Conservation (phyloP, 2,888 invertebrate genomes). For the Drosophila nr. perissopoda region DNA sequence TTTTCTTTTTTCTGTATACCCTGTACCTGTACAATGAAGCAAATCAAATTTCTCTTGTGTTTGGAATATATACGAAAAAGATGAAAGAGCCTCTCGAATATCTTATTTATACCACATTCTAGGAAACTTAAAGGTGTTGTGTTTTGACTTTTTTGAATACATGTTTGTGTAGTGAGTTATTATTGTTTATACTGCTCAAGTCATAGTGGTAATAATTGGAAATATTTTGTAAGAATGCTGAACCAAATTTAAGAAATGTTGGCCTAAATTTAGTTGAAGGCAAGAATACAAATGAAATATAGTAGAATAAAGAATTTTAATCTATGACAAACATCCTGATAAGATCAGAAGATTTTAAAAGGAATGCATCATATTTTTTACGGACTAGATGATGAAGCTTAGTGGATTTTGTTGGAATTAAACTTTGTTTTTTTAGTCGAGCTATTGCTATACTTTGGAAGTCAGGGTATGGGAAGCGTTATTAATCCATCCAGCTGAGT, state of each 20-base stretch:
- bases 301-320: neutral
- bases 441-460: neutral
- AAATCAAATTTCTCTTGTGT: neutral
- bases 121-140: neutral
- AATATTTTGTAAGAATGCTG: neutral
- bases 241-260: neutral
- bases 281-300: neutral
- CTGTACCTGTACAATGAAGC: slow-evolving; percentile 2
- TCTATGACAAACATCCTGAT: no score
- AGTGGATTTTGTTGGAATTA: neutral
- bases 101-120: neutral
- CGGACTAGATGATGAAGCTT: neutral
- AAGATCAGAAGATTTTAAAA: neutral
- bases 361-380: neutral
- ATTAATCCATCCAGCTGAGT: neutral
- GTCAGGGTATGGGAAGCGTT: fast-evolving
- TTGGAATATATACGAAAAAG: neutral
- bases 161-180: neutral
- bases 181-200: neutral
- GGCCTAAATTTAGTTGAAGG: neutral
- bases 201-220: neutral
- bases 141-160: no score
- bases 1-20: slow-evolving; percentile 46
- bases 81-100: neutral
- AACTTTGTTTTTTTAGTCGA: neutral